Evolutionary conservation across 2,113 vertebrate species (phyloP), one percentile per base, ranked within the genome.

Genomic region (Numida meleagris): DNA sequence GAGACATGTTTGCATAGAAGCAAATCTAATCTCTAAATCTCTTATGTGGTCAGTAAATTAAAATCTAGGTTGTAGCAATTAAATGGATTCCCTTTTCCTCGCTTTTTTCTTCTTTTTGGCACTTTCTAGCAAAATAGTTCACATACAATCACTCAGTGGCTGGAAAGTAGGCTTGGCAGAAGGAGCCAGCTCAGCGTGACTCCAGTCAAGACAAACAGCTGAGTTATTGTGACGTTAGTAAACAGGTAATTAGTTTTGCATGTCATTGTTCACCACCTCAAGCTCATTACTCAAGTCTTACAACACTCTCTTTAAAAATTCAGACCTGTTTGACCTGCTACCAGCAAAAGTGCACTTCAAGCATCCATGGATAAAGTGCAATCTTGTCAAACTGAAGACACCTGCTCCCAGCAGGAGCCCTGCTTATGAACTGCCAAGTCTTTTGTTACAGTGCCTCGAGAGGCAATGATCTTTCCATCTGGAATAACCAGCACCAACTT

Each of bases 381-480:
- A 82, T 96, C 96, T 95, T 93, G 89, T 98, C 97, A 97, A 96
- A 96, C 81, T 59, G 91, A 94, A 97, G 97, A 97, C 98, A 98
- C 98, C 97, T 98, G 98, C 96, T 97, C 97, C 92, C 96, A 95
- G 96, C 97, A 97, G 96, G 96, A 94, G 38, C 73, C 55, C 80
- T 93, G 57, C 97, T 97, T 95, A 92, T 91, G 84, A 96, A 95
- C 96, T 97, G 97, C 97, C 97, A 98, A 97, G 90, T 95, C 96
- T 97, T 97, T 97, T 96, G 97, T 97, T 97, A 94, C 68, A 89
- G 51, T 90, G 93, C 95, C 97, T 97, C 91, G 89, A 97, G 96
- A 97, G 77, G 93, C 94, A 95, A 93, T 95, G 93, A 96, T 98
- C 91, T 98, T 97, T 97, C 97, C 97, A 96, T 97, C 96, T 97